Evolutionary conservation across 2,797 vertebrate species (phyloP).

Genomic region (Anolis apletophallus): DNA sequence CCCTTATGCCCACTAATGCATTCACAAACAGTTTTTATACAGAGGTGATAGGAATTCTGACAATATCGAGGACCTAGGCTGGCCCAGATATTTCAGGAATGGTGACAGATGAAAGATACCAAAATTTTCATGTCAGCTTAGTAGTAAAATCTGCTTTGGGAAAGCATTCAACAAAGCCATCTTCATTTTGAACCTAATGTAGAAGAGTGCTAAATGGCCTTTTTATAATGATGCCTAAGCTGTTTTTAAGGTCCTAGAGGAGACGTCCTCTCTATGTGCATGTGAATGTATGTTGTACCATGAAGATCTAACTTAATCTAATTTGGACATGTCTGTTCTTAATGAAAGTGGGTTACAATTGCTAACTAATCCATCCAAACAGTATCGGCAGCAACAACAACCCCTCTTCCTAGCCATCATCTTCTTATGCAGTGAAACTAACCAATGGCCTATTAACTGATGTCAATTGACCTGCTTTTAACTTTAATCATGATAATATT

Average conservation of each 20-base stretch:
- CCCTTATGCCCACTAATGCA: neutral
- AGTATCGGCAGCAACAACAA: no score
- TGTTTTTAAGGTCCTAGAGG: neutral
- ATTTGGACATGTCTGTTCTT: neutral
- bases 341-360: no score
- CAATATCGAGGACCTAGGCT: neutral
- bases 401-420: no score
- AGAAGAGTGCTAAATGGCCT: neutral
- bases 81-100: slow-evolving; percentile 4
- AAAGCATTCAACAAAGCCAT: neutral
- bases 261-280: neutral
- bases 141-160: neutral
- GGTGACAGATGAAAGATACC: neutral
- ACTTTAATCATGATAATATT: no score
- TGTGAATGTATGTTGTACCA: neutral
- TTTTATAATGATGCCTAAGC: neutral
- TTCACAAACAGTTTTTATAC: slow-evolving; percentile 3
- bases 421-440: no score
- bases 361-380: neutral
- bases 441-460: no score
- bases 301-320: no score
- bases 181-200: slow-evolving; percentile 18
- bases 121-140: neutral
- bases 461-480: no score
- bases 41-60: slow-evolving; percentile 26